Evolutionary conservation across 1,140 invertebrate species (phyloP).

Genomic region (Harlomillsia oculata): DNA sequence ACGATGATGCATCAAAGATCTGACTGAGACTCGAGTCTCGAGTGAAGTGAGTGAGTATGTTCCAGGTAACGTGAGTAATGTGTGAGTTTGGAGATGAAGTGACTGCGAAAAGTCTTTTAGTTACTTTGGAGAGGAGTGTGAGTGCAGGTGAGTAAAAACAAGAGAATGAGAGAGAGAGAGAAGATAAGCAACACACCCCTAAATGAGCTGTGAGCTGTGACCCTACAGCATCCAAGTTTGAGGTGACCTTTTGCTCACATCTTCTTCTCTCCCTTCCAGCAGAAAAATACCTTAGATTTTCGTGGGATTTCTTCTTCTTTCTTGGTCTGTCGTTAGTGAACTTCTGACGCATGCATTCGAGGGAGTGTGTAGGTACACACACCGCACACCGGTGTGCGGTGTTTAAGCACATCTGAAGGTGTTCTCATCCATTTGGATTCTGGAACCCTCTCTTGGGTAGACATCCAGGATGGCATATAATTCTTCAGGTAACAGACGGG

Average conservation of each 20-base stretch:
- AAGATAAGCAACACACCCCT: constrained; percentile 15
- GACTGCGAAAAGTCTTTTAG: constrained; percentile 3
- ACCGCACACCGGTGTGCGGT: too few species aligned
- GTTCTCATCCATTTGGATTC: too few species aligned
- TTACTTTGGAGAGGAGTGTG: too few species aligned
- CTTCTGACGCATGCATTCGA: too few species aligned
- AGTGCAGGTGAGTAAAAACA: constrained; percentile 10
- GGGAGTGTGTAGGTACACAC: too few species aligned
- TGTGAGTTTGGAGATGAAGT: constrained; percentile 6
- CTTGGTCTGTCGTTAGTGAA: too few species aligned
- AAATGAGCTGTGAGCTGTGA: constrained; percentile 18
- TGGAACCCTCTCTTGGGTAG: too few species aligned
- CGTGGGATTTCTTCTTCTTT: constrained; percentile 11
- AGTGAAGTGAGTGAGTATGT: not conserved
- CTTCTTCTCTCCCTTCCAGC: not conserved
- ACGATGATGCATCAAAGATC: not conserved
- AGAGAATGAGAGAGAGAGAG: not conserved
- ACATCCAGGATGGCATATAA: too few species aligned
- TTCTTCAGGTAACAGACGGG: too few species aligned
- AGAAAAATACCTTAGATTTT: constrained; percentile 10
- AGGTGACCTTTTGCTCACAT: constrained; percentile 8
- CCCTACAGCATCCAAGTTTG: constrained; percentile 2
- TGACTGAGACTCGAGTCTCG: not conserved
- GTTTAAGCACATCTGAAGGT: too few species aligned
- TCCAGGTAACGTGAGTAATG: not conserved